A percentile compares a stretch with the other conserved stretches of the same genome.
Conservation (phyloP, 2,888 invertebrate genomes). For the Meta bourneti region DNA sequence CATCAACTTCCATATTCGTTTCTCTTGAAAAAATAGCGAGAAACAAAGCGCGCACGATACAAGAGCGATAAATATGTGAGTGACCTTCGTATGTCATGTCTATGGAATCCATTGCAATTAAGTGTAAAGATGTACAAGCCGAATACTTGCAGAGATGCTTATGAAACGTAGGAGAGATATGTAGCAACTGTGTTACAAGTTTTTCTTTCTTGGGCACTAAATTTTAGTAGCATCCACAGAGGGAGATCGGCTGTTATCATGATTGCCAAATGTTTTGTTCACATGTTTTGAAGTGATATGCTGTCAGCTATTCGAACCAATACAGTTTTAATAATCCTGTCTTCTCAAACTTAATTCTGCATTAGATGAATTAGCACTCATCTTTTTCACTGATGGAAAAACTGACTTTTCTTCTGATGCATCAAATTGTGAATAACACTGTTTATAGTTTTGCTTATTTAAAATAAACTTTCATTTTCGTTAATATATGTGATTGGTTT, state of each 20-base stretch:
- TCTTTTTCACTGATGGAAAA: too few species aligned
- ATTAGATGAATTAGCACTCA: too few species aligned
- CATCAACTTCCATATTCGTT: background rate
- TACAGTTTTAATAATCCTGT: too few species aligned
- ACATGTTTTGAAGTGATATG: too few species aligned
- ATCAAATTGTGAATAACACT: too few species aligned
- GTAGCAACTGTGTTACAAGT: background rate
- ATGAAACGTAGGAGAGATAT: background rate
- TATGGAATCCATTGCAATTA: background rate
- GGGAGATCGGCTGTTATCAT: background rate
- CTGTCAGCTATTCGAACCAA: too few species aligned
- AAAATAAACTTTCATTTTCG: too few species aligned
- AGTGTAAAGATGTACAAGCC: background rate
- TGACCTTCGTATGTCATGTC: background rate
- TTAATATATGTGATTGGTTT: too few species aligned
- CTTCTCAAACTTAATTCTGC: too few species aligned
- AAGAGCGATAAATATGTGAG: background rate
- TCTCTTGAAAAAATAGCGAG: background rate
- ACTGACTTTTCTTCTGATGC: too few species aligned
- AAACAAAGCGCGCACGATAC: background rate
- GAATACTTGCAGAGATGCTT: background rate
- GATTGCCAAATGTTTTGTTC: too few species aligned
- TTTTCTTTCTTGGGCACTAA: background rate
- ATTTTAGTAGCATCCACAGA: background rate
- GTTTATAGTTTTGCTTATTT: too few species aligned